Conservation (phyloP, 2,797 vertebrate genomes). For the Setipinna tenuifilis region DNA sequence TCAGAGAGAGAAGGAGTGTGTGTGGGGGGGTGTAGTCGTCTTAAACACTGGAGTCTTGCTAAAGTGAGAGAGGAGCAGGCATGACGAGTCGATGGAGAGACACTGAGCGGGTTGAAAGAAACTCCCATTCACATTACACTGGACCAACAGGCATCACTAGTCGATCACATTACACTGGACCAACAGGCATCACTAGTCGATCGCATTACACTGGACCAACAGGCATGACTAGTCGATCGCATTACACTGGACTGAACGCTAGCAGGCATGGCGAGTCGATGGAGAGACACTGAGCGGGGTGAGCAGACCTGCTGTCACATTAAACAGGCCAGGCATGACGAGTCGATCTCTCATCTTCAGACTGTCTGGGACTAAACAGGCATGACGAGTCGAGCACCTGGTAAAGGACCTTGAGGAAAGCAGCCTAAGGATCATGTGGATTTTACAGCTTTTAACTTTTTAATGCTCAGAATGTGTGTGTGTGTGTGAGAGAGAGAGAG, state of each 20-base stretch:
- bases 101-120: neutral
- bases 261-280: too few species aligned
- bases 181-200: neutral
- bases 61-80: too few species aligned
- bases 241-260: too few species aligned
- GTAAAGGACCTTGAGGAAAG: neutral
- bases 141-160: neutral
- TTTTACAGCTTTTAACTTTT: slow-evolving; percentile 1
- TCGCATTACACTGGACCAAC: neutral
- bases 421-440: neutral
- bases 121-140: too few species aligned
- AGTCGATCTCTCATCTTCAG: neutral
- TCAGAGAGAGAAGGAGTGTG: too few species aligned
- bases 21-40: slow-evolving; percentile 18
- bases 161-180: neutral
- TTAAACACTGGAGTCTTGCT: slow-evolving; percentile 72
- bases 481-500: slow-evolving; percentile 19
- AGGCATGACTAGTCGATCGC: too few species aligned
- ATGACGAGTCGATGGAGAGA: neutral
- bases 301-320: neutral
- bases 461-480: slow-evolving; percentile 52
- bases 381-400: too few species aligned
- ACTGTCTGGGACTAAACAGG: too few species aligned
- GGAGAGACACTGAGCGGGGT: neutral
- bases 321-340: neutral